Percentiles rank a stretch among this genome's conserved stretches.
phyloP scores from a whole-genome alignment of 2,113 vertebrate species.

The Vombatus ursinus region DNA sequence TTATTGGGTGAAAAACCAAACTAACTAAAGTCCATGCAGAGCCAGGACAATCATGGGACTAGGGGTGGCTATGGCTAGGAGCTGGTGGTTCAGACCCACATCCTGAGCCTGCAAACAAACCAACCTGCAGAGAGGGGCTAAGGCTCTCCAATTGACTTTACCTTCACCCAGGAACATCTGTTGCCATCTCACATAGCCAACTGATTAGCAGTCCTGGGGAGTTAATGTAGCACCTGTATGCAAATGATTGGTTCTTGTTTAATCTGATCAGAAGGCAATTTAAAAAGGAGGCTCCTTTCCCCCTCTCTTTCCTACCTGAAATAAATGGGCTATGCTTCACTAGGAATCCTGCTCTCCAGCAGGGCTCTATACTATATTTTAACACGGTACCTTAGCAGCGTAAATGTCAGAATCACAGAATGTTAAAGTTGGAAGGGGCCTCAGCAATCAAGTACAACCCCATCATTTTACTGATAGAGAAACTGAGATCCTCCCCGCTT shows the following conservation, averaged over 20 bases:
- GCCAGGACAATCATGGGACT: neutral
- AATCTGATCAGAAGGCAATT: neutral
- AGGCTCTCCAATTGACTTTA: neutral
- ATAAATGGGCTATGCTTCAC: neutral
- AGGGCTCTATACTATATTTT: neutral
- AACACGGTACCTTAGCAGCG: neutral
- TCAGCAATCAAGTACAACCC: neutral
- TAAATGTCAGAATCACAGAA: neutral
- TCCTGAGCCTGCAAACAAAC: neutral
- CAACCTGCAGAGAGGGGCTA: neutral
- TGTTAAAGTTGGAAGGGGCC: neutral
- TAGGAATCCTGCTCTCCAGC: neutral
- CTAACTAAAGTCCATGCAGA: neutral
- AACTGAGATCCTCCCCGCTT: neutral
- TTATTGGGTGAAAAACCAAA: neutral
- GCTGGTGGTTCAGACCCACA: neutral
- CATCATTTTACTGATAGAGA: neutral
- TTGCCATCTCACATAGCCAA: neutral
- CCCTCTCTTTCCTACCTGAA: neutral
- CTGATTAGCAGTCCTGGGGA: neutral
- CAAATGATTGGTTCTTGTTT: neutral
- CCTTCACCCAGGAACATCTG: neutral
- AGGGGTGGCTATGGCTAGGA: neutral
- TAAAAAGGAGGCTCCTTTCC: neutral
- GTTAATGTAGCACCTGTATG: conserved; percentile 1